These are phyloP conservation scores for Leucophenga maculata DNA, from an alignment of 2,888 invertebrate species.

Conservation along the genomic window DNA sequence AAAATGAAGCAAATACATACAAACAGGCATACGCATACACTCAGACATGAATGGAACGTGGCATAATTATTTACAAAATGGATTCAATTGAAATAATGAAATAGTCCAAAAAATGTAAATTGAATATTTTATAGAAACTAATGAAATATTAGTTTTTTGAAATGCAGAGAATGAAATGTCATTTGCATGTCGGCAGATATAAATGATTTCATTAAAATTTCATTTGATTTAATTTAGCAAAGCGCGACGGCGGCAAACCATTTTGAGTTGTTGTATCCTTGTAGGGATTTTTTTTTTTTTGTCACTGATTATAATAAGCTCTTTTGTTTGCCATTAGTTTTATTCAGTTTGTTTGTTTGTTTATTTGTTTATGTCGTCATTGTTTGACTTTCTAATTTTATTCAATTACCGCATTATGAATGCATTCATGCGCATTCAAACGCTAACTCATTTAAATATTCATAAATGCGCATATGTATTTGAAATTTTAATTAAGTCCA, in stretches of 20 bases:
- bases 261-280: background rate
- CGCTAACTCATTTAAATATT: conserved; percentile 13
- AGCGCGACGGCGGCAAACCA: background rate
- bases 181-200: background rate
- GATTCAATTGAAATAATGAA: too few species aligned
- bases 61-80: conserved; percentile 7
- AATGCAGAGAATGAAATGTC: background rate
- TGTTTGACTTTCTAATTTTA: background rate
- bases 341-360: conserved; percentile 5
- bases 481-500: too few species aligned
- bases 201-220: conserved; percentile 17
- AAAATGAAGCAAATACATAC: too few species aligned
- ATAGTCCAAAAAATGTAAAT: background rate
- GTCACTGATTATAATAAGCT: background rate
- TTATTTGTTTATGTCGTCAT: conserved; percentile 3
- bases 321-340: background rate
- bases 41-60: too few species aligned
- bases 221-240: conserved; percentile 7
- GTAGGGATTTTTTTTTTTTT: background rate
- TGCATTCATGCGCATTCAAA: background rate
- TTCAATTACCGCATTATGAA: conserved; percentile 14
- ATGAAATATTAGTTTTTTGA: background rate
- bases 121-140: too few species aligned
- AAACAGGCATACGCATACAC: too few species aligned
- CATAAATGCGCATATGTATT: conserved; percentile 12